These are phyloP conservation scores for Bufotes viridis DNA, from an alignment of 2,797 vertebrate species.

Conservation along the genomic window DNA sequence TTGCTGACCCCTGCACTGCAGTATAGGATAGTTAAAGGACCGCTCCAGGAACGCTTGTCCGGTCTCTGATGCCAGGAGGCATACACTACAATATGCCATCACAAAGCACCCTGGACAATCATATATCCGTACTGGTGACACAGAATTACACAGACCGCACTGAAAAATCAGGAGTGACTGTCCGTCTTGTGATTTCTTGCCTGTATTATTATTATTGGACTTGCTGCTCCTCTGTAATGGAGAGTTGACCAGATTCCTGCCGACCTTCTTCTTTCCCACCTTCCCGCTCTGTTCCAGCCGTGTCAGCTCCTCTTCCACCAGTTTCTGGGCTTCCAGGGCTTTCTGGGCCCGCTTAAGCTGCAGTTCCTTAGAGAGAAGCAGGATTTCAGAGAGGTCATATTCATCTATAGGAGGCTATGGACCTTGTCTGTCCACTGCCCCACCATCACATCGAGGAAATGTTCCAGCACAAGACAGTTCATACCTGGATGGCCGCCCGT, in stretches of 20 bases:
- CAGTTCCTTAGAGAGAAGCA: constrained; percentile 79
- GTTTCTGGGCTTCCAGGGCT: constrained; percentile 64
- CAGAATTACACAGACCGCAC: too few species aligned
- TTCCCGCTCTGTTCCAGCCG: constrained; percentile 66
- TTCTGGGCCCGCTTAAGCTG: constrained; percentile 84
- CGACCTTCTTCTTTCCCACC: constrained; percentile 71
- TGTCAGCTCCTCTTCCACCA: constrained; percentile 68
- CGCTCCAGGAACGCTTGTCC: too few species aligned
- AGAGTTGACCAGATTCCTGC: constrained; percentile 65
- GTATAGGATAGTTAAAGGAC: too few species aligned
- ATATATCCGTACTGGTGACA: not conserved
- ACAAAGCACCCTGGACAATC: not conserved
- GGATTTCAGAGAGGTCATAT: not conserved
- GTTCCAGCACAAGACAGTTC: not conserved
- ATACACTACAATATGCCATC: not conserved
- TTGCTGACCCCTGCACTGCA: too few species aligned
- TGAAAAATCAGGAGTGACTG: too few species aligned
- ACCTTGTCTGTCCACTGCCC: not conserved
- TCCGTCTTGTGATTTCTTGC: constrained; percentile 68
- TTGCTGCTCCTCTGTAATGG: constrained; percentile 70
- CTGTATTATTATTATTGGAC: constrained; percentile 85
- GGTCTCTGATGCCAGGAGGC: not conserved
- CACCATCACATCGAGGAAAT: not conserved
- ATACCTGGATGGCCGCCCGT: constrained; percentile 86
- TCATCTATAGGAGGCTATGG: not conserved